A percentile compares a stretch with the other conserved stretches of the same genome.
Evolutionary conservation across 1,140 invertebrate species (phyloP).

Genomic region (Ptiloglossa arizonensis): DNA sequence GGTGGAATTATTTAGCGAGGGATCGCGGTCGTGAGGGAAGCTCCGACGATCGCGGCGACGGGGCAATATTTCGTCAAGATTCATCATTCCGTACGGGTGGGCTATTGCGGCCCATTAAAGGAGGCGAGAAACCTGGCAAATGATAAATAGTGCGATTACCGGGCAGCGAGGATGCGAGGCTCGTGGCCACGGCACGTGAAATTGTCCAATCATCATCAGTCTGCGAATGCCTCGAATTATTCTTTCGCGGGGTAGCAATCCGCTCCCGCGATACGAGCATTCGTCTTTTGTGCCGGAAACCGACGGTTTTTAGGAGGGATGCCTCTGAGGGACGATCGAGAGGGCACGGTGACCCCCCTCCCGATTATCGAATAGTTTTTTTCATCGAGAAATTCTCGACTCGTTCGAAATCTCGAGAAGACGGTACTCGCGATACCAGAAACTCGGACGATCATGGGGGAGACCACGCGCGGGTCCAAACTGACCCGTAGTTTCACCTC

Average conservation of each 20-base stretch:
- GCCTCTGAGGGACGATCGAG: too few relatives aligned
- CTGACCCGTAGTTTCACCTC: too few relatives aligned
- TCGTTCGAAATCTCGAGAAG: too few relatives aligned
- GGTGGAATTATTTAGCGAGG: background rate
- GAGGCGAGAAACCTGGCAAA: slow-evolving; percentile 67
- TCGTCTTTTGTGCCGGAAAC: slow-evolving; percentile 31
- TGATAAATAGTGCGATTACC: slow-evolving; percentile 79
- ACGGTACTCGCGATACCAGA: too few relatives aligned
- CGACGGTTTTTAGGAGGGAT: slow-evolving; percentile 8
- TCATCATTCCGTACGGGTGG: slow-evolving; percentile 63
- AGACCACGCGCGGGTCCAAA: too few relatives aligned
- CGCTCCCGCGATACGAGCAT: slow-evolving; percentile 15
- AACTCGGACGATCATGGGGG: too few relatives aligned
- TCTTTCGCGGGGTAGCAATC: slow-evolving; percentile 25
- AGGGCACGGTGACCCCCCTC: too few relatives aligned
- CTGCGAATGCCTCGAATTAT: slow-evolving; percentile 28
- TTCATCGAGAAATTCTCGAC: too few relatives aligned
- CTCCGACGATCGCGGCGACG: slow-evolving; percentile 21
- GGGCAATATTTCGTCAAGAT: slow-evolving; percentile 64
- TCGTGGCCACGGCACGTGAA: slow-evolving; percentile 59
- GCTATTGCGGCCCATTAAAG: slow-evolving; percentile 62
- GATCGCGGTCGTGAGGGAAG: background rate
- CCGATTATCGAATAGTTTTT: too few relatives aligned
- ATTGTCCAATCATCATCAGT: slow-evolving; percentile 74
- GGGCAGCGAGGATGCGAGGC: slow-evolving; percentile 21